These are phyloP conservation scores for Psittacus erithacus DNA, from an alignment of 2,113 vertebrate genomes.

Conservation along the genomic window DNA sequence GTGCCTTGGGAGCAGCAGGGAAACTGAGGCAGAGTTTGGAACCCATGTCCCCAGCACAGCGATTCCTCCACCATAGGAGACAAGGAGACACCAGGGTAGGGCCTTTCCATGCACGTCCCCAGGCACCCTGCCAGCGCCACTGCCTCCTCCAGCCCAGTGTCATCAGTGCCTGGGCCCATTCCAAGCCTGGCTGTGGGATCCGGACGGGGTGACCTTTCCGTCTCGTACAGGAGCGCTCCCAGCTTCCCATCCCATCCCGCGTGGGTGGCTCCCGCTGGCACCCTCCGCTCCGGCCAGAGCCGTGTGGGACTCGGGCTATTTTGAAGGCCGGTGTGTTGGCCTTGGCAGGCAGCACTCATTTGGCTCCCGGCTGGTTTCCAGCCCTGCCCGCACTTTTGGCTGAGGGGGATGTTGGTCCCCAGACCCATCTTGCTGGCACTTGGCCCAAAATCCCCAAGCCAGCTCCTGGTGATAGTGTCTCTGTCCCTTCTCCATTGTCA, in stretches of 20 bases:
- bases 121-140: fast-evolving
- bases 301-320: background rate
- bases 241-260: background rate
- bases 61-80: background rate
- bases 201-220: background rate
- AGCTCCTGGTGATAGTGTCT: fast-evolving
- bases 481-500: fast-evolving
- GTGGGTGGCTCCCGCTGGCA: constrained; percentile 39
- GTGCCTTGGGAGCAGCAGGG: background rate
- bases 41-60: too few relatives aligned
- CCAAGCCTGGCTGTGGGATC: background rate
- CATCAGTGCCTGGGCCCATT: background rate
- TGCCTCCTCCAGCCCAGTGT: background rate
- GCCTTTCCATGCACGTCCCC: fast-evolving
- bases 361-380: background rate
- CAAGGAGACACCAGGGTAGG: fast-evolving
- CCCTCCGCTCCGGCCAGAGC: background rate
- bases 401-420: background rate
- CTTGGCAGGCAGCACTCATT: background rate
- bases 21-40: background rate
- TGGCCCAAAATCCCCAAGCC: background rate
- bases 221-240: background rate
- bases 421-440: fast-evolving
- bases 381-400: background rate
- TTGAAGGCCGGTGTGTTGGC: constrained; percentile 23